Conservation (phyloP, 2,113 vertebrate genomes). For the Chamaea fasciata region DNA sequence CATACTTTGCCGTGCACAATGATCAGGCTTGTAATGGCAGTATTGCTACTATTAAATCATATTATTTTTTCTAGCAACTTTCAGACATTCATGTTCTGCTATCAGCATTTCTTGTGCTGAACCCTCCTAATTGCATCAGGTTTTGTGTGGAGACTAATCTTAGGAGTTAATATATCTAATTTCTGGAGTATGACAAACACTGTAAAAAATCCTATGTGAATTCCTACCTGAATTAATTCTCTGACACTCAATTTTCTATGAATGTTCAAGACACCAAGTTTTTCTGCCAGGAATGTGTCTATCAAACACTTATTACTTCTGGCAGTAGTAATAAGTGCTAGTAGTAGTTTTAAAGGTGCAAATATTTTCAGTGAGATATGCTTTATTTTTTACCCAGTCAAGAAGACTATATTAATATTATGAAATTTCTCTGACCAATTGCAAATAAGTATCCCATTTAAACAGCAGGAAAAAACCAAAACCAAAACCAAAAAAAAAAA, state of each 20-base stretch:
- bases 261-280: not conserved
- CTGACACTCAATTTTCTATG: not conserved
- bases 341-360: not conserved
- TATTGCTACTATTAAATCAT: not conserved
- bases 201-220: not conserved
- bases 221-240: not conserved
- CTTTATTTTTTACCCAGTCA: not conserved
- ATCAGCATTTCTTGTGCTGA: not conserved
- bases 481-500: not conserved
- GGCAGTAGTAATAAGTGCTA: not conserved
- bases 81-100: not conserved
- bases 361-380: not conserved
- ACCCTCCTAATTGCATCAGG: not conserved
- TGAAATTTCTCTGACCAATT: not conserved
- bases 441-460: not conserved
- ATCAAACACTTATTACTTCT: not conserved
- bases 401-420: not conserved
- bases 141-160: not conserved
- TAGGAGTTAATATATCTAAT: not conserved
- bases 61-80: not conserved
- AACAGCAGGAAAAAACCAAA: not conserved
- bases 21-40: not conserved
- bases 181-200: not conserved
- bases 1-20: rapidly evolving
- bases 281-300: not conserved